Percentiles rank a stretch among this genome's conserved stretches.
Evolutionary conservation across 2,113 vertebrate genomes (phyloP).

Genomic region (Acanthisitta chloris): DNA sequence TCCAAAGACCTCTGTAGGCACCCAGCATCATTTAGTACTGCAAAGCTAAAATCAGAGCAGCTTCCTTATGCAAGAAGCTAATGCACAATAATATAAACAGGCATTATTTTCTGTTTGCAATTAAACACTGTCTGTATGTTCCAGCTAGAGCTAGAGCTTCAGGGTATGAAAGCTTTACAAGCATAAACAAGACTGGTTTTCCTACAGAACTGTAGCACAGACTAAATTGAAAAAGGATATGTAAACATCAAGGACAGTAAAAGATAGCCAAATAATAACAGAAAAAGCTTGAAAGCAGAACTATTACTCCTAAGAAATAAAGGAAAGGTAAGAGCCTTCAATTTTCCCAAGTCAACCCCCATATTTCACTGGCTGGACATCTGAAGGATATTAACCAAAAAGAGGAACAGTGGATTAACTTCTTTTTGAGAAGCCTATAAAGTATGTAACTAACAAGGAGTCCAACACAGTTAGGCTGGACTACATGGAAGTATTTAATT

Average conservation of each 20-base stretch:
- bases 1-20: background rate
- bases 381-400: background rate
- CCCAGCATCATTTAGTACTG: background rate
- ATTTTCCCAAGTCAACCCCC: background rate
- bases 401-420: background rate
- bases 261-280: background rate
- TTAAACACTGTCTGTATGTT: background rate
- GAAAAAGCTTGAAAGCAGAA: background rate
- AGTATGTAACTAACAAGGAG: background rate
- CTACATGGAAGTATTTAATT: background rate
- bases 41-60: background rate
- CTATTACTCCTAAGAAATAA: background rate
- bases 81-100: background rate
- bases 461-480: background rate
- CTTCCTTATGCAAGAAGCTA: background rate
- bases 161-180: background rate
- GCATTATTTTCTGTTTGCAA: background rate
- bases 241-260: background rate
- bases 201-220: background rate
- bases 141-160: background rate
- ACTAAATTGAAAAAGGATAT: background rate
- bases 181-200: background rate
- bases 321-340: background rate
- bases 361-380: background rate
- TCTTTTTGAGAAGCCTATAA: background rate